Evolutionary conservation across 1,140 invertebrate genomes (phyloP).

Genomic region (Coboldia fuscipes): DNA sequence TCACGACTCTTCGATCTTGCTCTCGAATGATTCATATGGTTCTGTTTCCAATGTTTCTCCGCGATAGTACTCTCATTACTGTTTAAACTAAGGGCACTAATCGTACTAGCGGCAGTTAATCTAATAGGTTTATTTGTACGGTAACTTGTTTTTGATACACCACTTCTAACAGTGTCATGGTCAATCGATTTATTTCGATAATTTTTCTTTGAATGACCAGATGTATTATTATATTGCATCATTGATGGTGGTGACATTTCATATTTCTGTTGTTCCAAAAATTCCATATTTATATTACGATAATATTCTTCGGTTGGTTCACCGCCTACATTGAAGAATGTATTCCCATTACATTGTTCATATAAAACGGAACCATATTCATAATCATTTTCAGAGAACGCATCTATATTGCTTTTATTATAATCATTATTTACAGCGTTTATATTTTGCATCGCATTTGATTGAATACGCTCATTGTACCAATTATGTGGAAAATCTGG

Average conservation of each 20-base stretch:
- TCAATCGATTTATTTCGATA: background rate
- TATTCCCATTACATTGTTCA: conserved; percentile 10
- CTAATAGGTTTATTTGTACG: background rate
- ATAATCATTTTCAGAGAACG: conserved; percentile 22
- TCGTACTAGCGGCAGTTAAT: background rate
- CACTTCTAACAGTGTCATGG: background rate
- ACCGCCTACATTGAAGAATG: conserved; percentile 3
- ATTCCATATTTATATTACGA: conserved; percentile 6
- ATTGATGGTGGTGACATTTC: conserved; percentile 2
- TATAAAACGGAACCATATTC: conserved; percentile 28
- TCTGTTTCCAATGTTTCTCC: conserved; percentile 1
- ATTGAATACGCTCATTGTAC: background rate
- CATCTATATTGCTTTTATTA: background rate
- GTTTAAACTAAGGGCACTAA: conserved; percentile 1
- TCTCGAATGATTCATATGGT: background rate
- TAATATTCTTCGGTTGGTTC: conserved; percentile 5
- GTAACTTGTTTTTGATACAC: background rate
- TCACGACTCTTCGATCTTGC: conserved; percentile 4
- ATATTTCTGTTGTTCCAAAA: conserved; percentile 3
- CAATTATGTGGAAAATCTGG: conserved; percentile 5
- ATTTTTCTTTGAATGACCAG: background rate
- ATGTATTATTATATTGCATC: background rate
- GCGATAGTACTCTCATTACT: conserved; percentile 3
- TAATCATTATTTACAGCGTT: background rate
- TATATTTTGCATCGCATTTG: background rate